Conservation (phyloP, 2,797 vertebrate genomes). For the Halcyon leucocephala region DNA sequence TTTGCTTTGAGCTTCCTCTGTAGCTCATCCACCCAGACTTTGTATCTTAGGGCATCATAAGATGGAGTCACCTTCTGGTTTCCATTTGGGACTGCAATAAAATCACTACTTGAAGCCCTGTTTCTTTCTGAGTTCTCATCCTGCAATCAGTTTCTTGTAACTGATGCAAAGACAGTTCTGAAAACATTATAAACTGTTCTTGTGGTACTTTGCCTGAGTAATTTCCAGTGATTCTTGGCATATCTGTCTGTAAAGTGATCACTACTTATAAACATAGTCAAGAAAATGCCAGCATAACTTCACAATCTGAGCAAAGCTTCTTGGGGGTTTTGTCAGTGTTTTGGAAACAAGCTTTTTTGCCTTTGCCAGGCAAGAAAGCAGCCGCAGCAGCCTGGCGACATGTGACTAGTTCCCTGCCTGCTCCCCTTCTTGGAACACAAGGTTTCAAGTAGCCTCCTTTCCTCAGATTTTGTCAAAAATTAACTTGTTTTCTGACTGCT, state of each 20-base stretch:
- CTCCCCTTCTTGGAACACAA: neutral
- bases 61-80: neutral
- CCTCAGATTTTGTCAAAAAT: neutral
- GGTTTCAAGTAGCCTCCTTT: neutral
- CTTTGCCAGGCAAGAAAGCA: conserved; percentile 17
- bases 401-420: neutral
- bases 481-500: neutral
- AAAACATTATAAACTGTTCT: neutral
- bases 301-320: neutral
- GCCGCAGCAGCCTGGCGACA: neutral
- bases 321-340: conserved; percentile 4
- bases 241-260: neutral
- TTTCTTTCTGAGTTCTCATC: neutral
- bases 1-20: neutral
- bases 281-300: conserved; percentile 34
- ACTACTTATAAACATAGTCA: conserved; percentile 36
- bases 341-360: conserved; percentile 40
- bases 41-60: neutral
- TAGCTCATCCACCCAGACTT: neutral
- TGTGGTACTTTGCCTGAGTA: conserved; percentile 8
- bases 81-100: neutral
- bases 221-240: conserved; percentile 28
- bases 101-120: neutral
- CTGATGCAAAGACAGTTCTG: neutral
- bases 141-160: neutral